These are phyloP conservation scores for Telmatochromis sp. DNA, from an alignment of 2,113 vertebrate genomes.

Conservation along the genomic window DNA sequence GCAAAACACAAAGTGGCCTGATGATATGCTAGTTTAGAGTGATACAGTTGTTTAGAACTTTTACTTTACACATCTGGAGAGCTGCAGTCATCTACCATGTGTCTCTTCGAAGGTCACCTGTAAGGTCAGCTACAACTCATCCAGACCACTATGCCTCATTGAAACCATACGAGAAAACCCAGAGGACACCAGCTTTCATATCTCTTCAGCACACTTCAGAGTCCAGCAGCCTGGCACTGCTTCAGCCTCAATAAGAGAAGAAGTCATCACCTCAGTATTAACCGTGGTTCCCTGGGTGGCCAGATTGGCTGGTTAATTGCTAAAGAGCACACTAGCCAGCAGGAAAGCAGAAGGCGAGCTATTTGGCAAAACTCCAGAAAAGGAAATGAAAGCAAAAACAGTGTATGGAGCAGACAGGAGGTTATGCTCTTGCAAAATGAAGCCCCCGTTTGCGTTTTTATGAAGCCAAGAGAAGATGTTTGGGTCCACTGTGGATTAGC, in stretches of 20 bases:
- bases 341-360: neutral
- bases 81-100: neutral
- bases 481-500: slow-evolving; percentile 64
- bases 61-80: slow-evolving; percentile 11
- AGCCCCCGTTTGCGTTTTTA: slow-evolving; percentile 49
- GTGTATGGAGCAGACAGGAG: neutral
- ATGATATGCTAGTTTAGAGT: neutral
- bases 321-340: neutral
- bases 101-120: neutral
- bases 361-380: neutral
- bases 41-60: slow-evolving; percentile 16
- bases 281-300: neutral
- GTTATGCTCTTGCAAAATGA: neutral
- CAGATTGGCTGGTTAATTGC: neutral
- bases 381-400: neutral
- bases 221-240: neutral
- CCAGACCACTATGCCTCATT: neutral
- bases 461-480: slow-evolving; percentile 50
- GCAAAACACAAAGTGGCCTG: slow-evolving; percentile 5
- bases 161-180: neutral
- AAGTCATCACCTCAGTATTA: slow-evolving; percentile 14
- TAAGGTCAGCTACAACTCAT: neutral
- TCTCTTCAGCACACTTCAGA: neutral
- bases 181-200: neutral
- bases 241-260: neutral